Conservation (phyloP, 2,888 invertebrate species). For the Cosmia pyralina region DNA sequence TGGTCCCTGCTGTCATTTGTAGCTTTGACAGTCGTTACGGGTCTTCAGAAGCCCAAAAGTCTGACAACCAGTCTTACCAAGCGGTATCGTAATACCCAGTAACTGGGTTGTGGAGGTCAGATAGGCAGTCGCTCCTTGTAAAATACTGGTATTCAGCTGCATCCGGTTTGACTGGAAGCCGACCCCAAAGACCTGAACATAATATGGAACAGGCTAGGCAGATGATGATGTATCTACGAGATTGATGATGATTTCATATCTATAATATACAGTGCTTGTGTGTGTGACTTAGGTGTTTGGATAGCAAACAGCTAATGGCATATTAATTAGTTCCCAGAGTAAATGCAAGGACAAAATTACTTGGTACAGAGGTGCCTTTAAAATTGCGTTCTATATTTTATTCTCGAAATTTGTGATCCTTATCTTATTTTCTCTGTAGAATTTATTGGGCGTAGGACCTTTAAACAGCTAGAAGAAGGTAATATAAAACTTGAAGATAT, state of each 20-base stretch:
- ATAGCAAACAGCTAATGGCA: slow-evolving; percentile 53
- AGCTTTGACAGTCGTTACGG: no score
- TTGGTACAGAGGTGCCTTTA: slow-evolving; percentile 4
- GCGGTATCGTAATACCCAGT: no score
- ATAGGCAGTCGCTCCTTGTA: no score
- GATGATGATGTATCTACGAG: not conserved
- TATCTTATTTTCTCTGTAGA: slow-evolving; percentile 11
- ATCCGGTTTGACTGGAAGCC: no score
- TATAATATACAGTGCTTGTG: not conserved
- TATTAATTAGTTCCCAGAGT: slow-evolving; percentile 54
- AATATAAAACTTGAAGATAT: slow-evolving; percentile 44
- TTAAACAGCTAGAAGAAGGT: slow-evolving; percentile 10
- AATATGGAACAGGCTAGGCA: no score
- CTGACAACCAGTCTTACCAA: no score
- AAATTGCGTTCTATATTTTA: not conserved
- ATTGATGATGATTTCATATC: slow-evolving; percentile 35
- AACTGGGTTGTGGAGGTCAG: no score
- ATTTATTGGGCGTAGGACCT: slow-evolving; percentile 6
- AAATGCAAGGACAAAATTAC: slow-evolving; percentile 9
- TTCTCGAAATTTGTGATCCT: not conserved
- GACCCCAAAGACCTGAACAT: no score
- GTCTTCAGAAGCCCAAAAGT: no score
- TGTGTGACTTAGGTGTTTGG: slow-evolving; percentile 44
- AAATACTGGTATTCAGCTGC: no score
- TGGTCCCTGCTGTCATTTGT: no score